These are phyloP conservation scores for Melanaphis sacchari DNA, from an alignment of 1,140 invertebrate genomes.

Conservation along the genomic window DNA sequence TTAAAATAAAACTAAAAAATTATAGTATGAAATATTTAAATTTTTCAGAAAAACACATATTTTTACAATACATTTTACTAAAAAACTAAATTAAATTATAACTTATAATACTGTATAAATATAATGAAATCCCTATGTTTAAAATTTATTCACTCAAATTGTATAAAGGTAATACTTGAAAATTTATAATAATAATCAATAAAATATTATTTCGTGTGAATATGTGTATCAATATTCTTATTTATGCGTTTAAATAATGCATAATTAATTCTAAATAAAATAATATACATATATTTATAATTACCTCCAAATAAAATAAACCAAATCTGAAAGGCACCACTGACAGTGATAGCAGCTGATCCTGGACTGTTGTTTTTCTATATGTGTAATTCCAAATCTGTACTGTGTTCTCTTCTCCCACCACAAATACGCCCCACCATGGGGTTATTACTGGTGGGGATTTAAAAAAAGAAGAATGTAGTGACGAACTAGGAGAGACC, in stretches of 20 bases:
- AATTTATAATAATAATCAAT: background rate
- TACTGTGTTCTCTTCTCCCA: slow-evolving; percentile 30
- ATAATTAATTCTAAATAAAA: background rate
- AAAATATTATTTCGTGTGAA: background rate
- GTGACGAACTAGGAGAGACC: slow-evolving; percentile 33
- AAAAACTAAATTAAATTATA: background rate
- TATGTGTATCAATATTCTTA: background rate
- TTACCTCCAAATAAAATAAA: slow-evolving; percentile 55
- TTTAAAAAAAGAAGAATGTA: slow-evolving; percentile 11
- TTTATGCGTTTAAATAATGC: background rate
- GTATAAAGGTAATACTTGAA: background rate
- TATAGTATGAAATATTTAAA: background rate
- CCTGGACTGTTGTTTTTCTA: slow-evolving; percentile 55
- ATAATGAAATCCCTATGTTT: background rate
- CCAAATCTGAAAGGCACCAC: slow-evolving; percentile 49
- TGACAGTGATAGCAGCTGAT: slow-evolving; percentile 53
- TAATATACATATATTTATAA: slow-evolving; percentile 17
- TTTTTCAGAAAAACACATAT: background rate
- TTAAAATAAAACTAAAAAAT: background rate
- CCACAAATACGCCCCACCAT: background rate
- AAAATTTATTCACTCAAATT: background rate
- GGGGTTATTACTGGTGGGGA: slow-evolving; percentile 8
- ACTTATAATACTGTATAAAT: background rate
- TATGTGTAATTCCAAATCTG: slow-evolving; percentile 54
- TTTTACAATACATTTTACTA: background rate